Conservation (phyloP, 2,797 vertebrate species). For the Gallirallus australis region DNA sequence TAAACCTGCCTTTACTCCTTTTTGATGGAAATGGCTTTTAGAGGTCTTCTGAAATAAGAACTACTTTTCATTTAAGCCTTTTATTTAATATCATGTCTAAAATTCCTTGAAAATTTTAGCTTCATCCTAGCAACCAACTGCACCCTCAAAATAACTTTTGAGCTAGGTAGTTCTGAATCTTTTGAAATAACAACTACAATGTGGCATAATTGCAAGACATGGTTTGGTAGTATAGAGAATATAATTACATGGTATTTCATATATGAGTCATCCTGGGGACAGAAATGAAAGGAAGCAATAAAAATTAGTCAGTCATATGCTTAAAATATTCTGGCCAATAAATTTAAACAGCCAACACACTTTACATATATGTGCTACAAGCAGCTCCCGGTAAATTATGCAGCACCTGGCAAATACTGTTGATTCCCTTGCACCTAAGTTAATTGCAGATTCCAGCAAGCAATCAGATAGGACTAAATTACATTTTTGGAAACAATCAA, state of each 20-base stretch:
- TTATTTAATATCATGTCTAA: neutral
- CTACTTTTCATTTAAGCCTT: neutral
- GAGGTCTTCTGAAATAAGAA: neutral
- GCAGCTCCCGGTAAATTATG: neutral
- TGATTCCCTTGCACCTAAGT: conserved; percentile 13
- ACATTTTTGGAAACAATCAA: conserved; percentile 50
- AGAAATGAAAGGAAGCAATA: conserved; percentile 26
- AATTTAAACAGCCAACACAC: neutral
- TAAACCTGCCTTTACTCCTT: neutral
- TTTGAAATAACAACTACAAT: conserved; percentile 9
- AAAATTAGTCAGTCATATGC: neutral
- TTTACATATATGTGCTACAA: neutral
- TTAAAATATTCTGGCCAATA: conserved; percentile 21
- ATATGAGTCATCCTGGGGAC: conserved; percentile 8
- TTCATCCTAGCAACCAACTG: neutral
- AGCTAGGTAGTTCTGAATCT: neutral
- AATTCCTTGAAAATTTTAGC: neutral
- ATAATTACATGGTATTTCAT: conserved; percentile 25
- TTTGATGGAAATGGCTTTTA: neutral
- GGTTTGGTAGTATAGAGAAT: neutral
- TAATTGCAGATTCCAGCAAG: conserved; percentile 53
- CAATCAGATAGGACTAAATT: conserved; percentile 51
- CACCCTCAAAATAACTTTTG: conserved; percentile 3
- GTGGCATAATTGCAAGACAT: conserved; percentile 19
- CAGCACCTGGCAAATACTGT: conserved; percentile 16